phyloP scores from a whole-genome alignment of 2,113 vertebrate genomes.

The Pseudorasbora parva region DNA sequence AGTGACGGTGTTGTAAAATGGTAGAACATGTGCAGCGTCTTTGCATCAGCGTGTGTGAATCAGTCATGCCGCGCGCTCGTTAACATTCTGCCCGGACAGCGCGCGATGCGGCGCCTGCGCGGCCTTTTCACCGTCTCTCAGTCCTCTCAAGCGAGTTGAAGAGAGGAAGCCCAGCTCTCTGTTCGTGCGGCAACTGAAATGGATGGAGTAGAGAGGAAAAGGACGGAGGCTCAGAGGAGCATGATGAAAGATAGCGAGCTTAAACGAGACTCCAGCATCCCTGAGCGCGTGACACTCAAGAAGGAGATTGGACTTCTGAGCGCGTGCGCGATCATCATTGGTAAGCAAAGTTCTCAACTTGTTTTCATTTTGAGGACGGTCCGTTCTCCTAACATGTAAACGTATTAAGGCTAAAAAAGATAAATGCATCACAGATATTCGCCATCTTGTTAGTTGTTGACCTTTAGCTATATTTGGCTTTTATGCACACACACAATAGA shows the following conservation, averaged over 20 bases:
- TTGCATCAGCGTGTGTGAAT: conserved; percentile 2
- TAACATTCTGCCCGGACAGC: conserved; percentile 77
- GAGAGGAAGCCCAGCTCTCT: conserved; percentile 64
- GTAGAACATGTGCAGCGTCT: neutral
- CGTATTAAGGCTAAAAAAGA: neutral
- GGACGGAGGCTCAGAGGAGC: conserved; percentile 56
- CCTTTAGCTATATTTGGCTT: neutral
- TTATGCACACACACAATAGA: neutral
- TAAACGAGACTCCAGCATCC: conserved; percentile 55
- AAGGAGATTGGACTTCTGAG: conserved; percentile 88
- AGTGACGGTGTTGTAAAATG: neutral
- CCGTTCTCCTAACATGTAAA: neutral
- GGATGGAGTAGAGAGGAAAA: conserved; percentile 73
- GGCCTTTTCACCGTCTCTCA: conserved; percentile 72
- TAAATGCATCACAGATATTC: neutral
- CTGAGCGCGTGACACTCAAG: conserved; percentile 83
- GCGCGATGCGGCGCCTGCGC: conserved; percentile 77
- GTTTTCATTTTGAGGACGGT: neutral
- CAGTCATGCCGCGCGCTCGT: conserved; percentile 63
- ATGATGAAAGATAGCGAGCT: conserved; percentile 56
- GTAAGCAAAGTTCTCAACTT: conserved; percentile 68
- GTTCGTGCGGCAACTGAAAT: conserved; percentile 68
- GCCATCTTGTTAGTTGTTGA: neutral
- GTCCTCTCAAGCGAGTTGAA: conserved; percentile 68
- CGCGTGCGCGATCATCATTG: conserved; percentile 89